Evolutionary conservation across 2,113 vertebrate species (phyloP), one percentile per base, ranked within the genome.

Genomic region (Elephantulus edwardii): DNA sequence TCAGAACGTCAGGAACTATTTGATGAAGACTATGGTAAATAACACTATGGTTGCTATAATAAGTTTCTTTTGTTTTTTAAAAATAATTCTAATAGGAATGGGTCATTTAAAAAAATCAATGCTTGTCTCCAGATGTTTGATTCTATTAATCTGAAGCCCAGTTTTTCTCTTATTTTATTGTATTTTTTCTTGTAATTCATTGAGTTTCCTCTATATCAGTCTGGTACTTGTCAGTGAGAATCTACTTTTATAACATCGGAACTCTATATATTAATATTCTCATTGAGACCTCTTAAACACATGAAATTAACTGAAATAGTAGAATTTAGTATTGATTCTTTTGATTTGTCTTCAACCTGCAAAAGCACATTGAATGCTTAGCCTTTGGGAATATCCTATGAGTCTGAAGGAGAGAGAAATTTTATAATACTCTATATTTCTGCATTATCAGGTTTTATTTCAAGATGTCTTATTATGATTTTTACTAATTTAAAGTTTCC

Each of bases 21-120:
- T 91, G 99, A 99, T 97, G 99, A 99, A 96, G 99, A 99, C 93
- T 99, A 98, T 96, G 99, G 99, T 99, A 96, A 96, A 97, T 92
- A 78, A 76, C 40, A 79, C 94, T 93, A 68, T 84, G 80, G 42
- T 93, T 88, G 75, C 50, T 60, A 30, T 58, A n/a, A n/a, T n/a
- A 33, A 17, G 3, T 74, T 19, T 50, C 68, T 33, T 70, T 96
- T 82, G 35, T 11, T 95, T 94, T 80, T 86, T 42, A 68, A 92
- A 92, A 71, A 54, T 62, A 38, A 35, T 38, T 78, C 35, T 16
- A 42, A 28, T 56, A 91, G 9, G 93, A 87, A 81, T 56, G 50
- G 11, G 10, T 74, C 19, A 85, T 2, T 82, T 90, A 52, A 58
- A 90, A 80, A 58, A 68, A 86, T 84, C 44, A 44, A 12, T 72